Evolutionary conservation across 2,113 vertebrate species (phyloP).

Genomic region (Lethenteron camtschaticum): DNA sequence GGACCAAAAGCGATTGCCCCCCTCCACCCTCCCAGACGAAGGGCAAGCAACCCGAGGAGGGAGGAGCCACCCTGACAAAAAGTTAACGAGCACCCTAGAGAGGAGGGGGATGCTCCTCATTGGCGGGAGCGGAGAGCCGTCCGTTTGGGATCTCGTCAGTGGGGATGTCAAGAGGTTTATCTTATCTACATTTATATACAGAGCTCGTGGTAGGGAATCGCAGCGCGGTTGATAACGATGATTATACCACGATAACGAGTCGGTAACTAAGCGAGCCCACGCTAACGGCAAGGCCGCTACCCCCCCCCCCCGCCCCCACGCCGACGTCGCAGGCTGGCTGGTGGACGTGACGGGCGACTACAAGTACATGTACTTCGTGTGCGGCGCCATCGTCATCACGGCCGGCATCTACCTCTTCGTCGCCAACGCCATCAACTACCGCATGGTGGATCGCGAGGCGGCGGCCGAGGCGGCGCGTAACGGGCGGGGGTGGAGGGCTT

Average conservation of each 20-base stretch:
- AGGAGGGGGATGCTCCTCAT: too few species aligned
- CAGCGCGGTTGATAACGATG: background rate
- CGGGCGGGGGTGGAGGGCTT: too few species aligned
- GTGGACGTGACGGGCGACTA: slow-evolving; percentile 70
- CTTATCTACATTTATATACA: too few species aligned
- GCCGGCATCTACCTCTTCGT: slow-evolving; percentile 75
- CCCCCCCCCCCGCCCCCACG: background rate
- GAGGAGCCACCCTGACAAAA: too few species aligned
- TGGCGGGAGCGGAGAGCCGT: too few species aligned
- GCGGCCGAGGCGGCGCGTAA: too few species aligned
- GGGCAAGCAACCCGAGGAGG: too few species aligned
- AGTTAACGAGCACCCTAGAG: too few species aligned
- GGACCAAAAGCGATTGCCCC: too few species aligned
- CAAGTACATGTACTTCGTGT: slow-evolving; percentile 72
- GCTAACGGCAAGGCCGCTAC: background rate
- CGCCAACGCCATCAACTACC: slow-evolving; percentile 79
- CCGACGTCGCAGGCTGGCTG: slow-evolving; percentile 38
- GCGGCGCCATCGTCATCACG: slow-evolving; percentile 46
- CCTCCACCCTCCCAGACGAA: too few species aligned
- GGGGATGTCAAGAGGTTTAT: too few species aligned
- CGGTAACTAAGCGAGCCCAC: background rate
- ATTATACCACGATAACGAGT: background rate
- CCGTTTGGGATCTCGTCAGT: too few species aligned
- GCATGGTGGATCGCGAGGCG: slow-evolving; percentile 29
- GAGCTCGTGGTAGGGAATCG: background rate